phyloP scores from a whole-genome alignment of 2,888 invertebrate species.

The Dasysyrphus albostriatus region DNA sequence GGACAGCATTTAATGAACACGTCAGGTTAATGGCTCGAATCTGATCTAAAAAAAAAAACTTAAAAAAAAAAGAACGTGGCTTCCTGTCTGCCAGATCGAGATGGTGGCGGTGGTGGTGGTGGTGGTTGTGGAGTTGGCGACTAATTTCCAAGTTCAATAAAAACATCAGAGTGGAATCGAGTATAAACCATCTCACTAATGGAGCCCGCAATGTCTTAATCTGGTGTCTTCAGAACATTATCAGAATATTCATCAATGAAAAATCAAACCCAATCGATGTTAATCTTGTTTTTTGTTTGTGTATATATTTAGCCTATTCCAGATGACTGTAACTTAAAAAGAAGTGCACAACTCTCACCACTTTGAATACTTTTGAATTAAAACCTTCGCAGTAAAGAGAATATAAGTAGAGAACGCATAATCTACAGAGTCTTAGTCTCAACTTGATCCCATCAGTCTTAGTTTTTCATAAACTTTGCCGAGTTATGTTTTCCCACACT shows the following conservation, averaged over 20 bases:
- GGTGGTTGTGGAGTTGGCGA: constrained; percentile 11
- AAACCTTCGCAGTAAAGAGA: neutral
- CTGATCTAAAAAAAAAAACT: constrained; percentile 55
- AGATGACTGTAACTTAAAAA: constrained; percentile 12
- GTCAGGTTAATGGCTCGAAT: constrained; percentile 69
- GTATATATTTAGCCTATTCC: neutral
- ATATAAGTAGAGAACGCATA: neutral
- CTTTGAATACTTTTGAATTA: too few species aligned
- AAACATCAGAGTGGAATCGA: constrained; percentile 30
- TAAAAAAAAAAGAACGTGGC: constrained; percentile 21
- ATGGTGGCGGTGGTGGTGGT: constrained; percentile 35
- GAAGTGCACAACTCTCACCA: constrained; percentile 15
- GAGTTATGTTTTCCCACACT: constrained; percentile 72
- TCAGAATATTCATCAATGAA: constrained; percentile 70
- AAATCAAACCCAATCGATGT: constrained; percentile 39
- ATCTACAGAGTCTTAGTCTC: neutral
- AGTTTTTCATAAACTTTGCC: constrained; percentile 24
- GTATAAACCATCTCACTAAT: constrained; percentile 58
- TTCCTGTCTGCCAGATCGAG: constrained; percentile 58
- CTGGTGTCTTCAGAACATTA: constrained; percentile 29
- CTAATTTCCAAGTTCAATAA: constrained; percentile 7
- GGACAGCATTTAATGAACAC: constrained; percentile 71
- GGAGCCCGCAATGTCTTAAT: constrained; percentile 24
- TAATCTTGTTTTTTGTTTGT: constrained; percentile 33
- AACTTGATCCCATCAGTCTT: constrained; percentile 24